Evolutionary conservation across 2,888 invertebrate genomes (phyloP).

Genomic region (Matsumyia berberina): DNA sequence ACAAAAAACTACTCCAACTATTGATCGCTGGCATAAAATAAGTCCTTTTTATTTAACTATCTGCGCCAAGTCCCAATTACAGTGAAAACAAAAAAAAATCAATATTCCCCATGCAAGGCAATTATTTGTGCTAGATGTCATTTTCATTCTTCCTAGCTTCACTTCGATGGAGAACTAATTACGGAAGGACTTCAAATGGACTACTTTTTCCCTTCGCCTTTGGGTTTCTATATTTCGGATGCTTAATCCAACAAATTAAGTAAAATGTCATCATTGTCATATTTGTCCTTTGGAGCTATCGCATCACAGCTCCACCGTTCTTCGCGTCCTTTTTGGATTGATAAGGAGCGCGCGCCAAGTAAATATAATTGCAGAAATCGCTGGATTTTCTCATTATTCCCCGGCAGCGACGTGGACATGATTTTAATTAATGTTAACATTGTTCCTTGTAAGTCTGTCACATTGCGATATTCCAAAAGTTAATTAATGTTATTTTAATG

Average conservation of each 20-base stretch:
- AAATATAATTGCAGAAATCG: slow-evolving; percentile 9
- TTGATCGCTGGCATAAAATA: slow-evolving; percentile 25
- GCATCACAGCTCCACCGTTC: slow-evolving; percentile 2
- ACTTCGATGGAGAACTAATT: slow-evolving; percentile 44
- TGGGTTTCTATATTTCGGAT: slow-evolving; percentile 13
- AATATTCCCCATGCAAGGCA: slow-evolving; percentile 40
- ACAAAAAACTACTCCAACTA: slow-evolving; percentile 3
- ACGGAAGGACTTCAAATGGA: slow-evolving; percentile 16
- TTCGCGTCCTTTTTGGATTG: slow-evolving; percentile 19
- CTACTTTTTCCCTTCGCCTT: neutral
- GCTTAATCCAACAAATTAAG: slow-evolving; percentile 11
- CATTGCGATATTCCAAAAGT: slow-evolving; percentile 46
- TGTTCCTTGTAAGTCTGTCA: slow-evolving; percentile 47
- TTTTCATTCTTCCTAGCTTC: slow-evolving; percentile 13
- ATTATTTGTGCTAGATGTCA: slow-evolving; percentile 47
- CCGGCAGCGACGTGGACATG: slow-evolving; percentile 29
- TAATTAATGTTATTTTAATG: slow-evolving; percentile 69
- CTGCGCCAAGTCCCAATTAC: slow-evolving; percentile 6
- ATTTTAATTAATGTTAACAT: slow-evolving; percentile 70
- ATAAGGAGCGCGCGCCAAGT: slow-evolving; percentile 30
- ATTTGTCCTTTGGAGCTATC: slow-evolving; percentile 36
- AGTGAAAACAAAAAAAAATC: slow-evolving; percentile 44
- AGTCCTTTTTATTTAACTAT: slow-evolving; percentile 17
- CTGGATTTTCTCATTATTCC: slow-evolving; percentile 17
- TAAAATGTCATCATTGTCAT: slow-evolving; percentile 31